These are phyloP conservation scores for Dryas iulia DNA, from an alignment of 1,140 invertebrate genomes.

Conservation along the genomic window DNA sequence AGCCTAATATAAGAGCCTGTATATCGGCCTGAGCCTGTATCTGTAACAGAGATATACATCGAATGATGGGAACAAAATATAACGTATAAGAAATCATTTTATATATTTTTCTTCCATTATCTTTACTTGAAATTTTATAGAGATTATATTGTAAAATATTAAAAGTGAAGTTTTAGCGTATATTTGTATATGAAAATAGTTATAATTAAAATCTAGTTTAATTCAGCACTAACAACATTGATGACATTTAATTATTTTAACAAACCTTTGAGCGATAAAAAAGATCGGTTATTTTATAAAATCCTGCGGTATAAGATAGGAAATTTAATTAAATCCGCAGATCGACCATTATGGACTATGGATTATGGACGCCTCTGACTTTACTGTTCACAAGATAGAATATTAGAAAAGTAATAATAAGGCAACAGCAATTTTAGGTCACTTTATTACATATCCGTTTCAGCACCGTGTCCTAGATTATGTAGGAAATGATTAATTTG, in stretches of 20 bases:
- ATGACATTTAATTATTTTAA: not conserved
- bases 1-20: too few species aligned
- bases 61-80: too few species aligned
- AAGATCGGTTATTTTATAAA: not conserved
- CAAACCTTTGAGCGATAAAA: not conserved
- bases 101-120: too few species aligned
- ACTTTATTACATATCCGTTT: conserved; percentile 3
- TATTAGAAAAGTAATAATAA: conserved; percentile 15
- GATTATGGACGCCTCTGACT: conserved; percentile 19
- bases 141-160: too few species aligned
- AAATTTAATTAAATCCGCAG: conserved; percentile 35
- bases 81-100: too few species aligned
- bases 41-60: too few species aligned
- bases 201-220: too few species aligned
- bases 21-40: too few species aligned
- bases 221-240: not conserved
- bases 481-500: conserved; percentile 28
- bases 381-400: conserved; percentile 22
- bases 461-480: not conserved
- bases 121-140: too few species aligned
- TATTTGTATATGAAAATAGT: too few species aligned
- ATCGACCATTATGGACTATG: conserved; percentile 29
- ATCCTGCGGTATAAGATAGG: not conserved
- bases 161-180: too few species aligned
- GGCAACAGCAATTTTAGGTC: not conserved